Percentiles rank a stretch among this genome's conserved stretches.
phyloP scores from a whole-genome alignment of 2,797 vertebrate genomes.

The Enteromius treurensis region DNA sequence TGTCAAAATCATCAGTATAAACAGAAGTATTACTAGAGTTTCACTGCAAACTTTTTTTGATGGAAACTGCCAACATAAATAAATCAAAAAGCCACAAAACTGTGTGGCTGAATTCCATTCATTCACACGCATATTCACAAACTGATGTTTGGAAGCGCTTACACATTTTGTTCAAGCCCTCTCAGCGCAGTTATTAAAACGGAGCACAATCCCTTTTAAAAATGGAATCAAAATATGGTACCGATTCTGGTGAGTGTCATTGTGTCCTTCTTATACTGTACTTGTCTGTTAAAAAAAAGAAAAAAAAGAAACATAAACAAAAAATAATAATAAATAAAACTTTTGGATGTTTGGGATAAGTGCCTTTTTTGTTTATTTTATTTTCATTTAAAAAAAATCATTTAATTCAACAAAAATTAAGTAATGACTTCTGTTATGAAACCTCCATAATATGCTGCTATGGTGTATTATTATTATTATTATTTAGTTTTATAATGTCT shows the following conservation, averaged over 20 bases:
- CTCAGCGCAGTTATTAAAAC: background rate
- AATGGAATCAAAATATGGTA: background rate
- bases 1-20: background rate
- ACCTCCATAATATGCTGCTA: too few relatives aligned
- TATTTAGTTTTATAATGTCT: too few relatives aligned
- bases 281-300: too few relatives aligned
- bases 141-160: background rate
- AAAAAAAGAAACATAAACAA: background rate
- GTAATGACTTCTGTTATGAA: background rate
- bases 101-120: constrained; percentile 19
- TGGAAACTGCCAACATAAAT: background rate
- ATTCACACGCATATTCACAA: constrained; percentile 15
- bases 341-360: background rate
- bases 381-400: background rate
- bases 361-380: background rate
- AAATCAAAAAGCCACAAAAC: constrained; percentile 17
- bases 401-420: background rate
- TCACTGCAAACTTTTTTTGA: constrained; percentile 8
- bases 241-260: background rate
- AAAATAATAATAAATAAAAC: too few relatives aligned
- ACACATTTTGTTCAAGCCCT: background rate
- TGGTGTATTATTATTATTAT: too few relatives aligned
- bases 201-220: background rate
- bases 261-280: background rate
- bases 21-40: constrained; percentile 3